Percentiles rank a stretch among this genome's conserved stretches.
These are phyloP conservation scores for Physella acuta DNA, from an alignment of 1,140 invertebrate genomes.

Conservation along the genomic window DNA sequence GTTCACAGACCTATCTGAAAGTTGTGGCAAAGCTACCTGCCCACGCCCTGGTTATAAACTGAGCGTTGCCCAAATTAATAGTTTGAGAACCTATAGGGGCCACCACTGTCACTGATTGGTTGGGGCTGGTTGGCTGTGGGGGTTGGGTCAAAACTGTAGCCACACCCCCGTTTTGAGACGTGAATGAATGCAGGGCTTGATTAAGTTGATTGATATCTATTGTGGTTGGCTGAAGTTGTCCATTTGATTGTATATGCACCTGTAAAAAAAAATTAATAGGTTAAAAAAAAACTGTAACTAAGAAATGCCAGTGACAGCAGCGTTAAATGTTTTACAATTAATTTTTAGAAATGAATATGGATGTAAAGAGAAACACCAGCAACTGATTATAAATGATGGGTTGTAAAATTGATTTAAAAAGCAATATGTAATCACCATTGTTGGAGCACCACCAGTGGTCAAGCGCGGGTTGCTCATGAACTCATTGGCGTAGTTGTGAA, in stretches of 20 bases:
- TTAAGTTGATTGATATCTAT: constrained; percentile 57
- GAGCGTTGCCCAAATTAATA: constrained; percentile 20
- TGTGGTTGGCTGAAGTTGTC: constrained; percentile 39
- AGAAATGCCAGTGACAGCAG: too few relatives aligned
- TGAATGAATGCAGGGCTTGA: constrained; percentile 48
- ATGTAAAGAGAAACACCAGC: too few relatives aligned
- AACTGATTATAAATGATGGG: constrained; percentile 23
- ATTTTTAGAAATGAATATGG: too few relatives aligned
- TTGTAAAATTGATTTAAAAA: background rate
- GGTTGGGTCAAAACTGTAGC: constrained; percentile 22
- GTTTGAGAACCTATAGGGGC: constrained; percentile 26
- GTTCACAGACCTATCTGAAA: constrained; percentile 8
- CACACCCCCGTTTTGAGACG: constrained; percentile 31
- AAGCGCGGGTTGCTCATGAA: constrained; percentile 40
- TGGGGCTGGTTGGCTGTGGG: constrained; percentile 23
- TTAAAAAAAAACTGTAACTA: background rate
- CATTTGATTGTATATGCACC: constrained; percentile 42
- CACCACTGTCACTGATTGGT: constrained; percentile 29
- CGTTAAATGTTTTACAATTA: too few relatives aligned
- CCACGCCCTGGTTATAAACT: constrained; percentile 21
- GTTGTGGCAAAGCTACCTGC: constrained; percentile 2
- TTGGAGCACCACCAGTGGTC: constrained; percentile 25
- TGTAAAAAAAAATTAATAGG: constrained; percentile 21
- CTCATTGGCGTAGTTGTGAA: constrained; percentile 54
- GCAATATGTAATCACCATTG: constrained; percentile 9